phyloP scores from a whole-genome alignment of 2,888 invertebrate genomes.

The Phyto melanocephala region DNA sequence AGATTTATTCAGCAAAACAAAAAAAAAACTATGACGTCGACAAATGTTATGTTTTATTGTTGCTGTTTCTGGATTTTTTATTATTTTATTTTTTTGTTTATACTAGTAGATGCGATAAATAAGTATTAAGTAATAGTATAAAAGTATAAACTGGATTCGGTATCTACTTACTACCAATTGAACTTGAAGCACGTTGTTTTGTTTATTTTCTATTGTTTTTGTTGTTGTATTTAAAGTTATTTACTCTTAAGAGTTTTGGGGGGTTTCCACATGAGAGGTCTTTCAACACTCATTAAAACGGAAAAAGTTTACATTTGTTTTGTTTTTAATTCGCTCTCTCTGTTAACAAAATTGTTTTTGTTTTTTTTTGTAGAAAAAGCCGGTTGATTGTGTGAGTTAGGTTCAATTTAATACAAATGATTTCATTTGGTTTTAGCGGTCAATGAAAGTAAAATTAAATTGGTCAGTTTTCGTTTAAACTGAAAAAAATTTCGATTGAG shows the following conservation, averaged over 20 bases:
- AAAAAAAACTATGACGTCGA: slow-evolving; percentile 52
- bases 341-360: neutral
- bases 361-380: slow-evolving; percentile 26
- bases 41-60: slow-evolving; percentile 16
- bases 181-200: slow-evolving; percentile 37
- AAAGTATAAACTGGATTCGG: slow-evolving; percentile 45
- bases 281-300: slow-evolving; percentile 29
- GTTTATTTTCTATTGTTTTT: slow-evolving; percentile 18
- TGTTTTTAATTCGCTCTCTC: neutral
- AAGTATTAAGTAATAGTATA: slow-evolving; percentile 60
- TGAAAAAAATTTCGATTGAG: neutral
- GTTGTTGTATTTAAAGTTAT: neutral
- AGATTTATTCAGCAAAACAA: neutral
- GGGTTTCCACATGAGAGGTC: slow-evolving; percentile 40
- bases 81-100: neutral
- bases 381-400: slow-evolving; percentile 36
- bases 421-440: slow-evolving; percentile 52
- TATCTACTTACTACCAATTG: neutral
- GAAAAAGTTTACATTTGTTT: slow-evolving; percentile 37
- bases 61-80: slow-evolving; percentile 10
- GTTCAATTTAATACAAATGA: neutral
- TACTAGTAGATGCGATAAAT: slow-evolving; percentile 46
- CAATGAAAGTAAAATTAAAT: slow-evolving; percentile 63
- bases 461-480: slow-evolving; percentile 35
- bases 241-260: slow-evolving; percentile 3